Base-by-base conservation (phyloP, 35 echinoderm and acorn worm genomes). In the Lytechinus pictus region DNA sequence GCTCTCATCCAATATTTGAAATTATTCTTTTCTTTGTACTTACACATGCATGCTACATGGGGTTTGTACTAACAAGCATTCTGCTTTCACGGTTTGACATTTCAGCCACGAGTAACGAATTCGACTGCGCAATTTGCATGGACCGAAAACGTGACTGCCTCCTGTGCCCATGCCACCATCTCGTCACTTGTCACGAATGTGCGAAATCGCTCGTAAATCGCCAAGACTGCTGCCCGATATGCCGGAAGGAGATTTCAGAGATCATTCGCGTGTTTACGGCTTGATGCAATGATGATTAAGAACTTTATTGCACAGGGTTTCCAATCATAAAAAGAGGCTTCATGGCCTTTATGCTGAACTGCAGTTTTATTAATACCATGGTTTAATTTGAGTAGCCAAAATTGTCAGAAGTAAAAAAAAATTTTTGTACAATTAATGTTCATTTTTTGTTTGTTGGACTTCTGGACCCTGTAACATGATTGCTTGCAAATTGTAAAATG, bases 81-180 rank as follows among this genome's bases (percentile, higher is more conserved):
- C 61, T 71, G 14, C 14, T 4, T 27, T 57, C 53, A 52, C 12
- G 24, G 16, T 57, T 57, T 53, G 53, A 29, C 52, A n/a, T 95
- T 86, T 53, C 94, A 95, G 94, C 94, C 19, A 66, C 94, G 28
- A 87, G 92, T 55, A 95, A 95, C 79, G 95, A 97, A 79, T 86
- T 61, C 61, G 97, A 97, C 94, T 97, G 97, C 92, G 97, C 97
- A 9, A 97, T 97, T 72, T 97, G 97, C 56, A 97, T 97, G 97
- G 97, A 97, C 60, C 86, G 97, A 27, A 95, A 86, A 9, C 89
- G 97, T 44, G 96, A 97, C 96, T 97, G 97, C 90, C 92, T 97
- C 28, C 94, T 97, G 21, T 97, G 97, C 79, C 97, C 97, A 14
- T 97, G 97, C 60, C 97, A 97, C 86, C 97, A 97, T 61, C 91